Evolutionary conservation across 2,113 vertebrate species (phyloP).

Genomic region (Herpetotheres cachinnans): DNA sequence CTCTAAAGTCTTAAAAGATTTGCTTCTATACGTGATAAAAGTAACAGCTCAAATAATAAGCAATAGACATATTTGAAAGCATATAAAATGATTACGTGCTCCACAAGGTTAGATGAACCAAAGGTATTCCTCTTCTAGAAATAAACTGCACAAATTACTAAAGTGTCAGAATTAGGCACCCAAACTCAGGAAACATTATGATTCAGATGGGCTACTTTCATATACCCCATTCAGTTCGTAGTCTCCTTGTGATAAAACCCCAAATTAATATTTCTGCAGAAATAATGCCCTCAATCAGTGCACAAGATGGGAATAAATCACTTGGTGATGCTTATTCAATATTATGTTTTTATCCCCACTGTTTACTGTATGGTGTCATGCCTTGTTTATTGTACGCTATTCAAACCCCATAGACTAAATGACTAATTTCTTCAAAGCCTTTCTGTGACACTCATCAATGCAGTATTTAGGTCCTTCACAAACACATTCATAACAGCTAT

Average conservation of each 20-base stretch:
- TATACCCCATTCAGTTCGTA: neutral
- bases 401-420: neutral
- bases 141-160: neutral
- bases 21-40: neutral
- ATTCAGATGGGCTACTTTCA: neutral
- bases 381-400: neutral
- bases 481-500: neutral
- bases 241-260: neutral
- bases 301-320: neutral
- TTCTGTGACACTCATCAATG: neutral
- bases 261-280: neutral
- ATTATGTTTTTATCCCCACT: neutral
- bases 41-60: neutral
- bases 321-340: neutral
- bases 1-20: neutral
- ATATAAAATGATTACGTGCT: neutral
- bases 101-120: neutral
- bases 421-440: constrained; percentile 30
- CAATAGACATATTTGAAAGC: neutral
- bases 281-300: neutral
- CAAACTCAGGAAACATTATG: neutral
- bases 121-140: neutral
- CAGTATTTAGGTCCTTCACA: neutral
- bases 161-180: neutral
- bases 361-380: neutral